Evolutionary conservation across 2,113 vertebrate species (phyloP).

Genomic region (Bagarius yarrelli): DNA sequence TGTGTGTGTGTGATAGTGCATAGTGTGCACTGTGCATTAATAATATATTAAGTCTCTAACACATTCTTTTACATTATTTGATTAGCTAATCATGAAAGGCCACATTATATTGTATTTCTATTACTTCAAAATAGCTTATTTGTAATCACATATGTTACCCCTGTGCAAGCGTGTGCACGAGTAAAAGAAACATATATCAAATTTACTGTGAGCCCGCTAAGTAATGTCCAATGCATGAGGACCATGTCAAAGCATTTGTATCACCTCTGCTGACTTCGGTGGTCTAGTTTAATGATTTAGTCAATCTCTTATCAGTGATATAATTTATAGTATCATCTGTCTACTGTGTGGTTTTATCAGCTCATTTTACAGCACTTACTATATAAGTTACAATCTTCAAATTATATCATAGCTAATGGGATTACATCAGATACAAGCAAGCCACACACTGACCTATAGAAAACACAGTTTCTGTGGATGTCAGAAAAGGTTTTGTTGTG

Average conservation of each 20-base stretch:
- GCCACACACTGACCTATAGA: constrained; percentile 2
- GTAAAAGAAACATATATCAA: constrained; percentile 1
- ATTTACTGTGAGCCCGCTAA: neutral
- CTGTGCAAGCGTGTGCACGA: neutral
- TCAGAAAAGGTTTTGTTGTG: neutral
- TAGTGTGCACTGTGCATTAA: constrained; percentile 11
- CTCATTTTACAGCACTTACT: neutral
- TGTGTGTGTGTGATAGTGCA: too few species aligned
- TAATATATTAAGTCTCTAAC: constrained; percentile 24
- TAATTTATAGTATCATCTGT: constrained; percentile 7
- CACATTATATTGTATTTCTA: neutral
- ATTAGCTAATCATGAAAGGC: constrained; percentile 15
- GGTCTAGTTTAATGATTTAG: constrained; percentile 6
- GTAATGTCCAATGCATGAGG: neutral
- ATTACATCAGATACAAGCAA: neutral
- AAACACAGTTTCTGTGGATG: neutral
- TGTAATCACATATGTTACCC: constrained; percentile 13
- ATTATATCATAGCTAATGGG: constrained; percentile 1
- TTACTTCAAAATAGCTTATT: neutral
- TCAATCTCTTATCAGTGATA: constrained; percentile 21
- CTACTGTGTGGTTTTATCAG: constrained; percentile 8
- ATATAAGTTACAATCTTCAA: neutral
- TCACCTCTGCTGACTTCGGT: constrained; percentile 13
- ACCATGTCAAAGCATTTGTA: constrained; percentile 7
- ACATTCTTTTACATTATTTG: neutral